These are phyloP conservation scores for Trypoxylon attenuatum DNA, from an alignment of 2,888 invertebrate species.

Conservation along the genomic window DNA sequence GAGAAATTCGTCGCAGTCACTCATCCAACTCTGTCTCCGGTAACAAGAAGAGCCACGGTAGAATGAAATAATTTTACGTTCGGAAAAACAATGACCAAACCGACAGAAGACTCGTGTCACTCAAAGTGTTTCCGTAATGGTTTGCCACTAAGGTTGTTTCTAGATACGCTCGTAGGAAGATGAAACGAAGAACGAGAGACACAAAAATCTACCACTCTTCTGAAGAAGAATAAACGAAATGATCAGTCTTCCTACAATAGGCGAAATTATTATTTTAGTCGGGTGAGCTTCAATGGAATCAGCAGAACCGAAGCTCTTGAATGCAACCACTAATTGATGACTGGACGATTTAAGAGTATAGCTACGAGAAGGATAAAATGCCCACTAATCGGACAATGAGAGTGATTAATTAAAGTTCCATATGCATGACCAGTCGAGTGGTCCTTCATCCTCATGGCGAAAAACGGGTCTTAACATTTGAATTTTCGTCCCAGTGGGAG, in stretches of 20 bases:
- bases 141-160: background rate
- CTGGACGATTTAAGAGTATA: background rate
- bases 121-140: background rate
- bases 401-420: conserved; percentile 41
- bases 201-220: background rate
- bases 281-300: background rate
- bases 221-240: background rate
- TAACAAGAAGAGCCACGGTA: too few species aligned
- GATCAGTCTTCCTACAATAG: background rate
- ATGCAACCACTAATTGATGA: conserved; percentile 35
- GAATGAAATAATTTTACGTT: conserved; percentile 20
- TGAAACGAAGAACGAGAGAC: too few species aligned
- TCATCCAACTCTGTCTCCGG: too few species aligned
- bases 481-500: conserved; percentile 51
- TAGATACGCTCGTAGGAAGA: too few species aligned
- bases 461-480: conserved; percentile 44
- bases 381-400: conserved; percentile 25
- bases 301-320: conserved; percentile 21
- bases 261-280: background rate
- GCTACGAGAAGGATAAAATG: conserved; percentile 3
- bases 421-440: conserved; percentile 15
- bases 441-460: conserved; percentile 35
- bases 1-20: conserved; percentile 43
- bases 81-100: background rate
- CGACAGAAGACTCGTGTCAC: background rate